Evolutionary conservation across 1,140 invertebrate genomes (phyloP).

Genomic region (Venturia canescens): DNA sequence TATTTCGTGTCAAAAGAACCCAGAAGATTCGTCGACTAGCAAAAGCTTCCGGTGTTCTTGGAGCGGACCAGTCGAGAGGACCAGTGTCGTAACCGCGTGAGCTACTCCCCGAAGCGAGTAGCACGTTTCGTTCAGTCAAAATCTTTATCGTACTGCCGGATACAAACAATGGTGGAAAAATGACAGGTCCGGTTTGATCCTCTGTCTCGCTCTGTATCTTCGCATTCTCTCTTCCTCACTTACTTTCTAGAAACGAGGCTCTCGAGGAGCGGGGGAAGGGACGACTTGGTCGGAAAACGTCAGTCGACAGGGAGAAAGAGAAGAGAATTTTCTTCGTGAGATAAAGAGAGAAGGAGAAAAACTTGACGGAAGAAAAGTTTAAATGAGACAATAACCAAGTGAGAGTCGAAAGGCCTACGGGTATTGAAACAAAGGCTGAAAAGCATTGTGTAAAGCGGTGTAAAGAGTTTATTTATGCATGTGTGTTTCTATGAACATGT

Average conservation of each 20-base stretch:
- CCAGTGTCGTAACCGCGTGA: too few species aligned
- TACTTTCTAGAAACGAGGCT: not conserved
- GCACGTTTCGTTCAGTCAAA: too few species aligned
- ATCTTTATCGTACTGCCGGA: too few species aligned
- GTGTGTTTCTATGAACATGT: not conserved
- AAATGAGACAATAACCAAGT: conserved; percentile 18
- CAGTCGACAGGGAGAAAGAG: not conserved
- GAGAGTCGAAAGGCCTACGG: not conserved
- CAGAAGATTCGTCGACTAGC: too few species aligned
- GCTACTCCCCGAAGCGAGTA: too few species aligned
- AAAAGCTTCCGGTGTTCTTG: too few species aligned
- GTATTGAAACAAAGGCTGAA: conserved; percentile 54
- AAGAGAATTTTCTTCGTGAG: not conserved
- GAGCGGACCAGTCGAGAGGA: too few species aligned
- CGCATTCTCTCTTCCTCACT: not conserved
- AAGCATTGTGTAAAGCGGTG: conserved; percentile 53
- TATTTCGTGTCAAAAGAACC: too few species aligned
- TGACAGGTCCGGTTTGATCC: too few species aligned
- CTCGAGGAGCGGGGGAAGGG: not conserved
- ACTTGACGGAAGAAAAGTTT: conserved; percentile 6
- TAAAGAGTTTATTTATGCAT: not conserved
- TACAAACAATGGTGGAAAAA: too few species aligned
- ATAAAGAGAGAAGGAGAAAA: not conserved
- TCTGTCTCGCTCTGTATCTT: not conserved
- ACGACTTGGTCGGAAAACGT: not conserved